Evolutionary conservation across 2,113 vertebrate genomes (phyloP), one percentile per base, ranked within the genome.

Genomic region (Megaptera novaeangliae): DNA sequence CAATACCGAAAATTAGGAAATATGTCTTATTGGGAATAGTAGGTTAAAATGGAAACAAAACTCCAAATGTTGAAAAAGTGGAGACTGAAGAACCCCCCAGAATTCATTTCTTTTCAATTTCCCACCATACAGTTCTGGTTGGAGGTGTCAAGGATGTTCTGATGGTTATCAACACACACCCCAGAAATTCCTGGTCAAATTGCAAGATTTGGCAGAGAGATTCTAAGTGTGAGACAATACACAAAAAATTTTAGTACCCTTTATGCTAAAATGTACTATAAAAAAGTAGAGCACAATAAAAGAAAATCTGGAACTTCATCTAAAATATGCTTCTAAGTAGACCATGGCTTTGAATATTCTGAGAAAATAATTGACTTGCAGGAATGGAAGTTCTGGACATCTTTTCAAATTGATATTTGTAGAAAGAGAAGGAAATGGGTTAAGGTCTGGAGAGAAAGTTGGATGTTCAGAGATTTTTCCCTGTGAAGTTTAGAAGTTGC

Each of bases 11-110:
- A 97, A 83, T 10, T 46, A 94, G 44, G 63, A 93, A 95, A 92
- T 78, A 59, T 4, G 41, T 94, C 88, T 92, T 89, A 36, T 74
- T 96, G 96, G 82, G 69, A 95, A 93, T 72, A 77, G 94, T 52
- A 93, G 49, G 44, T 80, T 94, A 81, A 97, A 97, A 97, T 81
- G 75, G 91, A 91, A 97, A 95, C 93, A 91, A 94, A 94, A 97
- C 93, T 94, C 80, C 57, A 87, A 95, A 96, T 61, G 80, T 92
- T 64, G 69, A 83, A 80, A 83, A 90, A 49, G 23, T 20, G 1
- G 55, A 92, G 61, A 84, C 25, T 66, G 68, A 97, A 97, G 93
- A 12, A 6, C 57, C 72, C 71, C 91, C 94, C 88, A 21, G 74
- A 90, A 87, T 96, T 93, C 81, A 92, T 95, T 96, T 95, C 46